These are phyloP conservation scores for Fistularia commersonii DNA, from an alignment of 2,797 vertebrate species.

Conservation along the genomic window DNA sequence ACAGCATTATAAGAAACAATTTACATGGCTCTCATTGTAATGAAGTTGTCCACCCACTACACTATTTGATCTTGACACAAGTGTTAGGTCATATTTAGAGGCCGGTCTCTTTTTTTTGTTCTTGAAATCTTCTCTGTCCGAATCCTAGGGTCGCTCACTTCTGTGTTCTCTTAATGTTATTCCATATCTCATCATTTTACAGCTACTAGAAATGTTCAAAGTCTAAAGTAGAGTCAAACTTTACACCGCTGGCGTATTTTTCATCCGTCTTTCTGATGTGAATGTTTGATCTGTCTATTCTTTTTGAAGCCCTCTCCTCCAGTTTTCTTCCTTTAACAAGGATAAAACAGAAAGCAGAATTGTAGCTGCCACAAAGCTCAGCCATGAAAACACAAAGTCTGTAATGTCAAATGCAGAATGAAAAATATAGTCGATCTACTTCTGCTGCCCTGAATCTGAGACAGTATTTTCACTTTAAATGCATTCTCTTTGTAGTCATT, in stretches of 20 bases:
- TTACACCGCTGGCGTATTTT: constrained; percentile 43
- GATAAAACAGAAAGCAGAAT: constrained; percentile 67
- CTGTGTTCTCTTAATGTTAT: constrained; percentile 36
- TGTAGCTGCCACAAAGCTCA: constrained; percentile 47
- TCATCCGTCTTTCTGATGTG: constrained; percentile 51
- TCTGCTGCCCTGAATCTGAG: constrained; percentile 42
- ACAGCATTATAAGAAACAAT: too few relatives aligned
- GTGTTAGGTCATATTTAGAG: constrained; percentile 21
- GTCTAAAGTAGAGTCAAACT: constrained; percentile 53
- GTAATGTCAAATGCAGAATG: constrained; percentile 47
- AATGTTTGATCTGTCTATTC: constrained; percentile 66
- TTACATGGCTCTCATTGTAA: too few relatives aligned
- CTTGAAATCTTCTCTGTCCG: constrained; percentile 14
- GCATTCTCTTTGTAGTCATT: constrained; percentile 57
- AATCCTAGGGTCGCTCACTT: constrained; percentile 31
- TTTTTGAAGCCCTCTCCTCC: constrained; percentile 65
- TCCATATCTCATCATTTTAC: constrained; percentile 74
- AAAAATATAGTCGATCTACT: constrained; percentile 46
- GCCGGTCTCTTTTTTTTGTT: constrained; percentile 2
- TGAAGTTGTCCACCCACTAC: too few relatives aligned
- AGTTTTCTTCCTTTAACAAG: constrained; percentile 58
- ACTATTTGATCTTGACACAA: constrained; percentile 12
- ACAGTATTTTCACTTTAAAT: constrained; percentile 36
- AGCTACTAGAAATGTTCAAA: constrained; percentile 68
- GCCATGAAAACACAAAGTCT: constrained; percentile 33